A percentile compares a stretch with the other conserved stretches of the same genome.
These are phyloP conservation scores for Columba guinea DNA, from an alignment of 2,797 vertebrate species.

Conservation along the genomic window DNA sequence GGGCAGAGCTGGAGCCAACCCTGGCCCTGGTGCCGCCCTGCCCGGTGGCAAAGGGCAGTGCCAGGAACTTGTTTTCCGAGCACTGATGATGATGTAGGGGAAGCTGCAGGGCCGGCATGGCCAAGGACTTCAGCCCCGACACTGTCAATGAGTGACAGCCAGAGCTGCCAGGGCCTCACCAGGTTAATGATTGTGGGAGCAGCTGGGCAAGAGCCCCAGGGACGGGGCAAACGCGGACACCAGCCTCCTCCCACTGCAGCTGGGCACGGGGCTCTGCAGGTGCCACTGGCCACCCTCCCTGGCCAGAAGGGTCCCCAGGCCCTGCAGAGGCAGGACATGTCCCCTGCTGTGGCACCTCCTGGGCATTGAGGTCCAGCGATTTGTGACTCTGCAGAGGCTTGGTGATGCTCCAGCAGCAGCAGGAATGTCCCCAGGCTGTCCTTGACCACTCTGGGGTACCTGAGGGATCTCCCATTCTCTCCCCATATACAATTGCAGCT, in stretches of 20 bases:
- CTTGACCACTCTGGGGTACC: not conserved
- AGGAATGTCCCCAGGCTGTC: not conserved
- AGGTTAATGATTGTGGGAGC: slow-evolving; percentile 73
- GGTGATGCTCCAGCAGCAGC: not conserved
- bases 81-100: not conserved
- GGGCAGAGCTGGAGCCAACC: not conserved
- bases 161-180: slow-evolving; percentile 31
- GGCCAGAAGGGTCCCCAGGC: not conserved
- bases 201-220: not conserved
- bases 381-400: not conserved
- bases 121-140: slow-evolving; percentile 60
- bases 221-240: not conserved
- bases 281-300: not conserved
- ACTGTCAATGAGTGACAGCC: slow-evolving; percentile 73
- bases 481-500: not conserved
- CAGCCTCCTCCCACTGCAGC: not conserved
- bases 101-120: not conserved
- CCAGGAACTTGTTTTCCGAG: slow-evolving; percentile 1
- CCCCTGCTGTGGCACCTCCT: not conserved
- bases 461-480: not conserved
- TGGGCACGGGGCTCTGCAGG: not conserved
- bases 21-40: not conserved
- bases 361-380: not conserved
- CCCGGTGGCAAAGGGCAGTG: not conserved
- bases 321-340: not conserved